Conservation (phyloP, 2,888 invertebrate genomes). For the Cerastis rubricosa region DNA sequence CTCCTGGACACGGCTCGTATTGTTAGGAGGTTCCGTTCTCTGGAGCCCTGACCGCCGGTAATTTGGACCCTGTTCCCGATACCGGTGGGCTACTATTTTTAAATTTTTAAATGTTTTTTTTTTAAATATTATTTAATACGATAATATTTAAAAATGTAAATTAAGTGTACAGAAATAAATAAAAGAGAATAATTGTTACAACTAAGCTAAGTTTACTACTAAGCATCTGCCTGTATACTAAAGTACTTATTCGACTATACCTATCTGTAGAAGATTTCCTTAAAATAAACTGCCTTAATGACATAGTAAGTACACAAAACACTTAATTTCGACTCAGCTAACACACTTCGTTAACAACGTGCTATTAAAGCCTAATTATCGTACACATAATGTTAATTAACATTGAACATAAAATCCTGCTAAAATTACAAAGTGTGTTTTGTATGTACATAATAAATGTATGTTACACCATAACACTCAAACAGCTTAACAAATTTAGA, state of each 20-base stretch:
- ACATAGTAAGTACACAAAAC: constrained; percentile 26
- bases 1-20: too few species aligned
- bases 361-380: constrained; percentile 36
- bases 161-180: too few species aligned
- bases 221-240: not conserved
- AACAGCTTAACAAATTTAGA: not conserved
- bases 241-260: not conserved
- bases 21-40: too few species aligned
- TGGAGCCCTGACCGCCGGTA: too few species aligned
- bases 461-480: not conserved
- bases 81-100: too few species aligned
- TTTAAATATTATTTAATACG: too few species aligned
- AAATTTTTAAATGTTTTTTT: too few species aligned
- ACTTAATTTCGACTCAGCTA: constrained; percentile 24
- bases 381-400: constrained; percentile 9
- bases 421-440: not conserved
- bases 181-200: too few species aligned
- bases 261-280: not conserved
- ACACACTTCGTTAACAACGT: not conserved
- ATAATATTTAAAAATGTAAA: too few species aligned
- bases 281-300: constrained; percentile 17
- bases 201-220: too few species aligned
- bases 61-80: too few species aligned
- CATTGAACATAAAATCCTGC: not conserved
- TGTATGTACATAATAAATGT: not conserved